Evolutionary conservation across 2,113 vertebrate genomes (phyloP).

Genomic region (Brachyistius frenatus): DNA sequence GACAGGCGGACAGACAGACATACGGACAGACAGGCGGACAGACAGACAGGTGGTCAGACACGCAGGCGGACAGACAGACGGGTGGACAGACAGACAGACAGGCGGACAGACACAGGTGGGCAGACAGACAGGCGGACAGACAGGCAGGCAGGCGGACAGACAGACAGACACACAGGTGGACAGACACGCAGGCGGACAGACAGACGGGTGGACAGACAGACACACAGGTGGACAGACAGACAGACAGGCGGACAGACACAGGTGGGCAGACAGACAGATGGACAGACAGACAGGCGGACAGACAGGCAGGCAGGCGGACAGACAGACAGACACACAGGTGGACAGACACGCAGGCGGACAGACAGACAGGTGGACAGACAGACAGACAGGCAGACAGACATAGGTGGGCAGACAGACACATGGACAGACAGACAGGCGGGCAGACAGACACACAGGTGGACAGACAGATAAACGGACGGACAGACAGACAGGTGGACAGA

Average conservation of each 20-base stretch:
- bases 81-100: neutral
- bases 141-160: neutral
- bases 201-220: too few relatives aligned
- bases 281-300: too few relatives aligned
- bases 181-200: neutral
- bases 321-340: too few relatives aligned
- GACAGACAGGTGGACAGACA: neutral
- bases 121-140: neutral
- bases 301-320: too few relatives aligned
- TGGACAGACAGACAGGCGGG: too few relatives aligned
- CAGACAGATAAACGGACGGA: too few relatives aligned
- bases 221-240: too few relatives aligned
- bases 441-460: too few relatives aligned
- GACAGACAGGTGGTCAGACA: too few relatives aligned
- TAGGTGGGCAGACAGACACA: neutral
- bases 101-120: neutral
- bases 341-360: neutral
- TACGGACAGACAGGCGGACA: neutral
- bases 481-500: too few relatives aligned
- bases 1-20: neutral
- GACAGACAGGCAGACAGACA: neutral
- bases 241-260: neutral
- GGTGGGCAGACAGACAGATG: neutral
- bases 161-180: too few relatives aligned
- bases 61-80: neutral